Evolutionary conservation across 2,113 vertebrate genomes (phyloP).

Genomic region (Hypanus sabinus): DNA sequence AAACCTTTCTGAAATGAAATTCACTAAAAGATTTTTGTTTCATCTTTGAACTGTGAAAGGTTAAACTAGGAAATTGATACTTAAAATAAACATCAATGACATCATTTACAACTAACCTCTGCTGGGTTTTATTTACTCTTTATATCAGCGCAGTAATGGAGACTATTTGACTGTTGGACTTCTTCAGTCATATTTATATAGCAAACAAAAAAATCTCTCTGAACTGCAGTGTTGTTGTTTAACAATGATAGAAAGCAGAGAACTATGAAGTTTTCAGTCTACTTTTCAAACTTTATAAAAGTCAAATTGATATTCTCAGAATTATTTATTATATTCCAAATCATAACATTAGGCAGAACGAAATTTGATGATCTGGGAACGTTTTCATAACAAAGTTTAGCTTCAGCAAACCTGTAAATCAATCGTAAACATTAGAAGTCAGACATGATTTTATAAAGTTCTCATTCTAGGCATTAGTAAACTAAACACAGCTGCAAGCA

Average conservation of each 20-base stretch:
- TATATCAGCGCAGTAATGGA: slow-evolving; percentile 26
- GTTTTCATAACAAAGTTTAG: slow-evolving; percentile 29
- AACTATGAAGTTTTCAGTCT: slow-evolving; percentile 23
- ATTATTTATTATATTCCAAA: slow-evolving; percentile 34
- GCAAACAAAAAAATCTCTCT: slow-evolving; percentile 20
- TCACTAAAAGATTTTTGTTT: neutral
- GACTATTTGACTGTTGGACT: slow-evolving; percentile 30
- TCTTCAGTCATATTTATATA: slow-evolving; percentile 8
- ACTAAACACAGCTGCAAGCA: slow-evolving; percentile 36
- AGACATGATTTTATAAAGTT: slow-evolving; percentile 34
- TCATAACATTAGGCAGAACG: slow-evolving; percentile 29
- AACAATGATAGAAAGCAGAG: slow-evolving; percentile 34
- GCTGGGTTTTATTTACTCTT: slow-evolving; percentile 20
- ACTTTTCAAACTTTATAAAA: slow-evolving; percentile 35
- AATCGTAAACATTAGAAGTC: slow-evolving; percentile 27
- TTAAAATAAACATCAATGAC: slow-evolving; percentile 27
- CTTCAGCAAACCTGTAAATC: slow-evolving; percentile 36
- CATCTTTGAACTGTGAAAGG: slow-evolving; percentile 33
- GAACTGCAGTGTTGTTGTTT: slow-evolving; percentile 32
- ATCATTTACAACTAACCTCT: slow-evolving; percentile 32
- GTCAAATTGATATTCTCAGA: slow-evolving; percentile 28
- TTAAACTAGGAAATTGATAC: slow-evolving; percentile 18
- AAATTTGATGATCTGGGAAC: slow-evolving; percentile 37
- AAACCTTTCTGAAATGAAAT: slow-evolving; percentile 27
- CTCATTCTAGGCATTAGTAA: slow-evolving; percentile 24